phyloP scores from a whole-genome alignment of 2,888 invertebrate species.

The Ophion ellenae region DNA sequence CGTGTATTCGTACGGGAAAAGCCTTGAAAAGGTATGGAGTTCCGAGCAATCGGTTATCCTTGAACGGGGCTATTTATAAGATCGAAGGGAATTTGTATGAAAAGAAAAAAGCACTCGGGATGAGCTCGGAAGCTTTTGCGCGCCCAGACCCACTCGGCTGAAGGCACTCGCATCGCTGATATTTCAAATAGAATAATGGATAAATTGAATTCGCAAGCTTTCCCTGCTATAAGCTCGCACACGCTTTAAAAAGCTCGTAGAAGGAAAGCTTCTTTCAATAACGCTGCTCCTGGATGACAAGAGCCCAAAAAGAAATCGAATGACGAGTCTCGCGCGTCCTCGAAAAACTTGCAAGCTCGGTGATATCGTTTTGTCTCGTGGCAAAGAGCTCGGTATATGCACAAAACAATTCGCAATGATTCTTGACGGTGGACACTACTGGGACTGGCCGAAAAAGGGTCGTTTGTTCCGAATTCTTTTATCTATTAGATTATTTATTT shows the following conservation, averaged over 20 bases:
- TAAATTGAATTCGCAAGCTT: conserved; percentile 30
- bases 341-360: not conserved
- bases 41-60: conserved; percentile 11
- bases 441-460: too few relatives aligned
- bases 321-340: not conserved
- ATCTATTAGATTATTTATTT: too few relatives aligned
- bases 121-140: conserved; percentile 4
- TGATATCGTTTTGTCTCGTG: not conserved
- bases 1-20: not conserved
- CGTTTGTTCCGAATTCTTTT: too few relatives aligned
- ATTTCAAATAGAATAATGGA: conserved; percentile 15
- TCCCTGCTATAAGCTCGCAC: not conserved
- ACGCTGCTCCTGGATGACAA: not conserved
- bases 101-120: conserved; percentile 4
- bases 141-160: not conserved
- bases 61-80: not conserved
- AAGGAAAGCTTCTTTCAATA: conserved; percentile 10
- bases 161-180: conserved; percentile 11
- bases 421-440: too few relatives aligned
- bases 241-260: conserved; percentile 6
- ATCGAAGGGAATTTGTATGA: conserved; percentile 1
- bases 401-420: too few relatives aligned
- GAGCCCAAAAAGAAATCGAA: not conserved
- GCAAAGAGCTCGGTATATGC: not conserved
- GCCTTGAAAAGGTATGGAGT: not conserved